Evolutionary conservation across 2,113 vertebrate species (phyloP).

Genomic region (Hemibagrus wyckioides): DNA sequence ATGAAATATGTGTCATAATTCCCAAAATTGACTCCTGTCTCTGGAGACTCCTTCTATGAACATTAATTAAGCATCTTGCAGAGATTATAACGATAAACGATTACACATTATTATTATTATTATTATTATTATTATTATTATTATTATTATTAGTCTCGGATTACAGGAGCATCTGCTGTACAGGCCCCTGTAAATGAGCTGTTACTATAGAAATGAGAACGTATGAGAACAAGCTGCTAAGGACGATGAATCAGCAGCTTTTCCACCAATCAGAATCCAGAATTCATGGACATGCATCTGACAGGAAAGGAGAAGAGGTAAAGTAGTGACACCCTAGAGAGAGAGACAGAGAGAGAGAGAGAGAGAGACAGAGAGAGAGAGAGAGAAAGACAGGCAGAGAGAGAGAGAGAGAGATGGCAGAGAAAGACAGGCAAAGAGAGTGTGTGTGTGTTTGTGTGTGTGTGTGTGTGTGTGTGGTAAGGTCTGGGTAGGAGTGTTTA

Average conservation of each 20-base stretch:
- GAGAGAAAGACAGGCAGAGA: too few species aligned
- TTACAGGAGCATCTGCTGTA: background rate
- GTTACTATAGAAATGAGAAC: background rate
- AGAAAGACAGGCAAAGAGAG: background rate
- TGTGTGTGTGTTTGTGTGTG: constrained; percentile 19
- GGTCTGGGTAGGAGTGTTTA: constrained; percentile 20
- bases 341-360: background rate
- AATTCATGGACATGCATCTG: background rate
- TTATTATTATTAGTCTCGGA: background rate
- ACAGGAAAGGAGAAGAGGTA: constrained; percentile 23
- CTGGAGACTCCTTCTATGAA: background rate
- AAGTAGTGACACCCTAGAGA: constrained; percentile 31
- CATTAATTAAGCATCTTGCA: too few species aligned
- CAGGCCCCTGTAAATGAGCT: background rate
- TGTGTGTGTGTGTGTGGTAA: constrained; percentile 18
- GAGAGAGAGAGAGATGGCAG: too few species aligned
- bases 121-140: background rate
- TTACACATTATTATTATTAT: background rate
- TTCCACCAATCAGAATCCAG: background rate
- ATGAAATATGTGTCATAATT: too few species aligned
- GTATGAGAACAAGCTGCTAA: background rate
- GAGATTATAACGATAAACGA: background rate
- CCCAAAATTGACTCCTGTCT: background rate
- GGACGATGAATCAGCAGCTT: background rate
- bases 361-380: background rate